Conservation (phyloP, 1,140 invertebrate species). For the Panulirus ornatus region DNA sequence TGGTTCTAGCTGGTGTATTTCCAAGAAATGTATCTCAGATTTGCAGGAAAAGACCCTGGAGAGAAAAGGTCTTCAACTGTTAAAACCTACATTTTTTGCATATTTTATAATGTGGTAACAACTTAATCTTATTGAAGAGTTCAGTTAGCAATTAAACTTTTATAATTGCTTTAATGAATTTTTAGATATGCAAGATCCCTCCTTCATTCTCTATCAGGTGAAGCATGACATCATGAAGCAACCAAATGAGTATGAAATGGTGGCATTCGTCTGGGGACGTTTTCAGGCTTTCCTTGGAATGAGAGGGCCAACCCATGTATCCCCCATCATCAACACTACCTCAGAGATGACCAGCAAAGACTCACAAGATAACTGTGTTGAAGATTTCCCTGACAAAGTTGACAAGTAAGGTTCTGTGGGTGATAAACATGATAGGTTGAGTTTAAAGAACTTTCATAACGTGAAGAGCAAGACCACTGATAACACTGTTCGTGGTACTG, state of each 20-base stretch:
- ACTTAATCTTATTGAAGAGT: too few species aligned
- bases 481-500: too few species aligned
- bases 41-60: too few species aligned
- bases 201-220: constrained; percentile 72
- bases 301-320: neutral
- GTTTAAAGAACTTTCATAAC: too few species aligned
- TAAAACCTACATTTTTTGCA: too few species aligned
- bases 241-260: constrained; percentile 77
- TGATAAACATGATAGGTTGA: too few species aligned
- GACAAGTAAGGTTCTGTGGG: constrained; percentile 49
- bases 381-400: constrained; percentile 68
- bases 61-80: too few species aligned
- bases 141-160: neutral
- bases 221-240: constrained; percentile 76
- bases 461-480: too few species aligned
- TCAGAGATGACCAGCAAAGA: neutral
- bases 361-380: constrained; percentile 20
- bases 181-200: neutral
- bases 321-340: constrained; percentile 12
- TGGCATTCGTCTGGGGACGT: constrained; percentile 76
- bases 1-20: too few species aligned
- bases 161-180: neutral
- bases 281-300: constrained; percentile 75
- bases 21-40: too few species aligned
- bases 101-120: too few species aligned